Base-by-base conservation (phyloP, 92 coral and sea anemone genomes). In the Nematostella vectensis region DNA sequence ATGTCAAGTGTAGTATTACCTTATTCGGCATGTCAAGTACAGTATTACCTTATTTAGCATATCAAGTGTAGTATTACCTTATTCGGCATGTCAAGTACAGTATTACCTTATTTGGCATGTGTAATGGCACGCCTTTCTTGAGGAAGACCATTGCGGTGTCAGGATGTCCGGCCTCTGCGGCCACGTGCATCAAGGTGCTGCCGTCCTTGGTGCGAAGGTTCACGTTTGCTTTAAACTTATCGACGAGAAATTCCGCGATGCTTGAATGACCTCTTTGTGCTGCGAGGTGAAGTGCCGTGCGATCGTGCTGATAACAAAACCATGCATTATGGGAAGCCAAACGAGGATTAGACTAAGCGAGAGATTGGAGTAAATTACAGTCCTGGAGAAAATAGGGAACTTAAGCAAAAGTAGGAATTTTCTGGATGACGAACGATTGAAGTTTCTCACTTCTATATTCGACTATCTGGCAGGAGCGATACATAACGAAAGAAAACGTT, bases 81-180 rank as follows among this genome's bases (percentile, higher is more conserved):
- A 33, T 33, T 33, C 40, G 40, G 40, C n/a, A n/a, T n/a, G n/a
- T n/a, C n/a, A 33, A 33, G 40, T 33, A 33, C 6, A 15, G 40
- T 33, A 33, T 33, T 57, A 88, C 96, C 85, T 89, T 89, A 70
- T 89, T 89, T 29, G 97, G 97, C 97, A 89, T 89, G 65, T 89
- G 97, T 45, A 89, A 74, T n/a, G 97, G 97, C 28, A 89, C 97
- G 48, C 97, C 97, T 69, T 71, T 85, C 54, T 87, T 80, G 15
- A 89, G 85, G 33, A 89, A 89, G 29, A 87, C 87, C 55, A 89
- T 50, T 19, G 94, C 87, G 19, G 97, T 83, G 40, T 89, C 97
- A 17, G 97, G 84, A 60, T 89, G 95, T 23, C 97, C 97, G 33
- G 88, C 88, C 22, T 85, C 85, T 8, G 97, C 84, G 2, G 97